Conservation (phyloP, 2,113 vertebrate genomes). For the Pan troglodytes region DNA sequence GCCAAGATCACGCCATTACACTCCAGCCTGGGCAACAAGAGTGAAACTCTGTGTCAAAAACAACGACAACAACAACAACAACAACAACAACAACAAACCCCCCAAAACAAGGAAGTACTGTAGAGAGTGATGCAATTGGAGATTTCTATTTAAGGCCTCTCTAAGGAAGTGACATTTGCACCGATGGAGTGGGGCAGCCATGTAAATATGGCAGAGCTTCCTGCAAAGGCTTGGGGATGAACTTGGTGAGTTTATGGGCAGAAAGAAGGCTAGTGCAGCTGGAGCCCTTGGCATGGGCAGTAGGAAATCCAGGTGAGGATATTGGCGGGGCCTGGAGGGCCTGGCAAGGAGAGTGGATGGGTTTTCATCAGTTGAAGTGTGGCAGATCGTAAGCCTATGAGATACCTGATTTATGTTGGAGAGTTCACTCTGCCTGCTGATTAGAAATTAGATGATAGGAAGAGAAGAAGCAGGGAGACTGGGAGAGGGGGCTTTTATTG, state of each 20-base stretch:
- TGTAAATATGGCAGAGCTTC: background rate
- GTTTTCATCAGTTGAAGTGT: background rate
- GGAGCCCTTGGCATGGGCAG: too few species aligned
- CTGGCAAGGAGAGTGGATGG: background rate
- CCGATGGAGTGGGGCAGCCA: background rate
- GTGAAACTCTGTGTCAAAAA: too few species aligned
- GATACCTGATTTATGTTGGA: background rate
- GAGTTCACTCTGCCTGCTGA: background rate
- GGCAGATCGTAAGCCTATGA: background rate
- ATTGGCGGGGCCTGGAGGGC: background rate
- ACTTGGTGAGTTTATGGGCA: background rate
- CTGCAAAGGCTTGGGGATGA: background rate
- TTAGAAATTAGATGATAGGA: background rate
- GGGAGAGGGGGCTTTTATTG: background rate
- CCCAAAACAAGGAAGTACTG: background rate
- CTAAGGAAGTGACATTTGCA: background rate
- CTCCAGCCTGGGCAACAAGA: too few species aligned
- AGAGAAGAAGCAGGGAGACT: background rate
- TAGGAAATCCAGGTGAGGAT: background rate
- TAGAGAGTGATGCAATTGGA: background rate
- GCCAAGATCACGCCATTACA: too few species aligned
- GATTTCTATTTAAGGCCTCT: background rate
- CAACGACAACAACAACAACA: too few species aligned
- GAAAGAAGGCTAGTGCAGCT: background rate
- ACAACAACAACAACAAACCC: too few species aligned